Evolutionary conservation across 2,888 invertebrate genomes (phyloP), one percentile per base, ranked within the genome.

Genomic region (Scaptomyza cyrtandrae): DNA sequence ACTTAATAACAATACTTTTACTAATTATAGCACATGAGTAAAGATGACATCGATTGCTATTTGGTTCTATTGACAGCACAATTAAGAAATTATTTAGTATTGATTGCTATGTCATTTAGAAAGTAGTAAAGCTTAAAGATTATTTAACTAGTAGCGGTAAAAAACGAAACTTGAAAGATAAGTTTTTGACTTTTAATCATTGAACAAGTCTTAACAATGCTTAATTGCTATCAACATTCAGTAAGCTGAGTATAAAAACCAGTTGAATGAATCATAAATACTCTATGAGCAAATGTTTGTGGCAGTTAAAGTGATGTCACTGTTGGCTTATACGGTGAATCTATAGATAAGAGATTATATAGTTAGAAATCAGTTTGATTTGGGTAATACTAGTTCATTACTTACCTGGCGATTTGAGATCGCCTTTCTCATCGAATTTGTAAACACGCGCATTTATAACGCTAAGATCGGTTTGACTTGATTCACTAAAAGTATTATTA

Each of bases 361-460:
- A 24, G 48, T 24, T 13, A 35, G 6, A 11, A 14, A 3, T 16
- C 5, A 27, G 2, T 10, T 0, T 4, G 3, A 3, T 3, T 10
- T 11, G 31, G 9, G 3, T 11, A 3, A 10, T 7, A 3, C 6
- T 27, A 3, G 3, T 29, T 2, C 2, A 11, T 0, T 4, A 29
- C 57, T 43, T 13, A 85, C 83, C 84, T 41, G 82, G 71, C 0
- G 68, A 63, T 19, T 84, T 84, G 5, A 84, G 71, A 64, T 84
- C 85, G 31, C 84, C 84, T 39, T 74, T 86, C 37, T 85, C 84
- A 33, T 85, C 85, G 62, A 85, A 85, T 48, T 88, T 88, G 33
- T 85, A 85, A 7, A 85, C 84, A 7, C 88, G 81, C 1, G 88
- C 88, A 55, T 85, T 85, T 13, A 85, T 85, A 16, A 88, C 57